phyloP scores from a whole-genome alignment of 2,888 invertebrate genomes.

The Drosophila kambysellisi region DNA sequence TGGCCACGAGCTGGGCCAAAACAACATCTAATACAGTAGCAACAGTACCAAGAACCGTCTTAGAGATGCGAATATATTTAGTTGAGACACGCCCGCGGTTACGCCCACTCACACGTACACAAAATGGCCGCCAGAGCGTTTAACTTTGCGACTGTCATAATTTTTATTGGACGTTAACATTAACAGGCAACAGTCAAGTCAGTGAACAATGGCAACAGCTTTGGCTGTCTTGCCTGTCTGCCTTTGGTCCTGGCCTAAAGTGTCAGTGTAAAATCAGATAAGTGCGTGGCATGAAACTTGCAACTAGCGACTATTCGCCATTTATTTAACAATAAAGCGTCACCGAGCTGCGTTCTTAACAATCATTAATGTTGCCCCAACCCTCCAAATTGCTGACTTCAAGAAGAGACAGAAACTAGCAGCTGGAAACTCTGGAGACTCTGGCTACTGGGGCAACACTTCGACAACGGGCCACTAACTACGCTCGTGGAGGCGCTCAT shows the following conservation, averaged over 20 bases:
- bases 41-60: neutral
- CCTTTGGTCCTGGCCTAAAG: conserved; percentile 14
- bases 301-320: conserved; percentile 72
- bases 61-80: conserved; percentile 47
- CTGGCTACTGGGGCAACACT: neutral
- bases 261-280: conserved; percentile 77
- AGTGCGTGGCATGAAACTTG: conserved; percentile 52
- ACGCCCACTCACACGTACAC: conserved; percentile 41
- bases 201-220: conserved; percentile 35
- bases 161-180: conserved; percentile 72
- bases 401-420: conserved; percentile 18
- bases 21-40: neutral
- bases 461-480: conserved; percentile 53
- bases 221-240: neutral
- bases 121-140: conserved; percentile 67
- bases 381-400: neutral
- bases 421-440: conserved; percentile 35
- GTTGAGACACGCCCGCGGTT: conserved; percentile 51
- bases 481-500: conserved; percentile 54
- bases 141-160: conserved; percentile 79
- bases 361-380: conserved; percentile 69
- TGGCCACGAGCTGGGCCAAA: conserved; percentile 46
- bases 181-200: conserved; percentile 44
- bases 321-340: conserved; percentile 79
- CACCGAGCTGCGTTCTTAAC: conserved; percentile 54